Base-by-base conservation (phyloP, 2,113 vertebrate species). In the Sporophila hypoxantha region DNA sequence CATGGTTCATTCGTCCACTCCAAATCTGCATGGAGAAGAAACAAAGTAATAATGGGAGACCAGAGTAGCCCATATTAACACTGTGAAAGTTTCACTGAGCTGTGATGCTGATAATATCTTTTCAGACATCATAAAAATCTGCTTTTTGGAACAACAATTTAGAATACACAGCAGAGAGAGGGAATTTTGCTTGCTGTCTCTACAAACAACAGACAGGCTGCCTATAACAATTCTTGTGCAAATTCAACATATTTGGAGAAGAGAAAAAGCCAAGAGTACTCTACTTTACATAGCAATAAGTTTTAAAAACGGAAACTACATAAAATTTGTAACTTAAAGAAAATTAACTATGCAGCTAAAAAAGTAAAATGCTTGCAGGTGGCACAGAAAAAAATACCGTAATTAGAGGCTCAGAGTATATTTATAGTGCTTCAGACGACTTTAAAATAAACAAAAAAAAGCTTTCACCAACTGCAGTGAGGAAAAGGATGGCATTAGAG, bases 261-360 rank as follows among this genome's bases (percentile, higher is more conserved):
- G 8, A 76, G 23, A 85, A 89, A 92, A 92, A 79, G 29, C 17
- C 20, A n/a, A 13, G n/a, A 87, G 71, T 36, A 41, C 39, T 62
- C 79, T 55, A 85, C 64, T 62, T 82, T 64, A 87, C 68, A 76
- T 87, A 92, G 61, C 76, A 76, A 60, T 80, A 87, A 76, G 61
- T 91, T 93, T 91, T 91, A 92, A 93, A 95, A 94, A 92, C 27
- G 49, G 76, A 92, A 93, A 89, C 76, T 76, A 70, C 68, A 87
- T 25, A 59, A 93, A 92, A 89, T 55, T 36, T 92, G 50, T 66
- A 88, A 76, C 66, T 91, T 92, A 85, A 89, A 92, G 87, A 86
- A 92, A 88, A 84, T 82, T 49, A 88, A 82, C 87, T 53, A 32
- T 66, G 65, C 47, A 76, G 87, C 90, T 93, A 93, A 94, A 95